Percentiles rank a stretch among this genome's conserved stretches.
Conservation (phyloP, 2,113 vertebrate genomes). For the Barnardius zonarius region DNA sequence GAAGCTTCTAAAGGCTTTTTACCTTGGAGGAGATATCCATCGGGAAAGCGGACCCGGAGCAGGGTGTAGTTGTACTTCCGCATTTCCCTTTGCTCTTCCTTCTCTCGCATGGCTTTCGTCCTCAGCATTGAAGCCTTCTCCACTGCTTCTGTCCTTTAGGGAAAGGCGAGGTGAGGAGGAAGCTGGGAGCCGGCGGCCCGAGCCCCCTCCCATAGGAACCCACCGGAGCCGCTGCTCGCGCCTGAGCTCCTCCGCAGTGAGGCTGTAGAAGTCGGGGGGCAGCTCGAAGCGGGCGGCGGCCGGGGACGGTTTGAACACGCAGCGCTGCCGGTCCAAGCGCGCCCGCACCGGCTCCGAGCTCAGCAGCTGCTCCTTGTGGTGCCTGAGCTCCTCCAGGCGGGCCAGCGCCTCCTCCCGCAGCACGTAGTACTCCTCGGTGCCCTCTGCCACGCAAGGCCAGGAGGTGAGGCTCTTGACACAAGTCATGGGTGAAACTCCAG, state of each 20-base stretch:
- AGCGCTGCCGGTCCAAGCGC: constrained; percentile 81
- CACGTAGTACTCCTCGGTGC: constrained; percentile 84
- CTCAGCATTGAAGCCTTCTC: constrained; percentile 86
- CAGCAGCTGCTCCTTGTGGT: constrained; percentile 78
- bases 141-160: constrained; percentile 80
- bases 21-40: constrained; percentile 92
- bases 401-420: constrained; percentile 75
- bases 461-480: not conserved
- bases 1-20: not conserved
- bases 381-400: constrained; percentile 76
- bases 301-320: constrained; percentile 77
- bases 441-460: constrained; percentile 45
- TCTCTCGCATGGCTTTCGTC: constrained; percentile 93
- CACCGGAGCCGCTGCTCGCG: constrained; percentile 86
- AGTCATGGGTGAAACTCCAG: accelerated
- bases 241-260: constrained; percentile 84
- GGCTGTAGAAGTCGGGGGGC: constrained; percentile 88
- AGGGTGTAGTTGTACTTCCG: constrained; percentile 90
- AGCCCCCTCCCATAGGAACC: not conserved
- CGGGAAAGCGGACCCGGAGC: constrained; percentile 84
- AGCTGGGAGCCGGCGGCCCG: not conserved
- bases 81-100: constrained; percentile 87
- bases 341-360: constrained; percentile 82
- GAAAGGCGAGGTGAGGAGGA: not conserved
- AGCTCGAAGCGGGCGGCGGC: constrained; percentile 85